Evolutionary conservation across 2,797 vertebrate species (phyloP), one percentile per base, ranked within the genome.

Genomic region (Delichon dasypus): DNA sequence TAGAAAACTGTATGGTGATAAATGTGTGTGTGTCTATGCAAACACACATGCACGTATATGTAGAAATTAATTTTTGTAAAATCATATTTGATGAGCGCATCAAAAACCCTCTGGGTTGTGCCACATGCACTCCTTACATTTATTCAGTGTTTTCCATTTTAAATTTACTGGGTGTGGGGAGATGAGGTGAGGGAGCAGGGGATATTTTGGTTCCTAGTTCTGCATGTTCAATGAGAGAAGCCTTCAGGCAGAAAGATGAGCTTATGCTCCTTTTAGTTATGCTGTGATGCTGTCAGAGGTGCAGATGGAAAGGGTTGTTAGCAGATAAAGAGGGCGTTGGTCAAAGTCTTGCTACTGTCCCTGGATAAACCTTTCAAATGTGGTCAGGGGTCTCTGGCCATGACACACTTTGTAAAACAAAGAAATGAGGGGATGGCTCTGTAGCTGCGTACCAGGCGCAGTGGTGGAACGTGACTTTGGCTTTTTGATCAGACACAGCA

Each of bases 41-140:
- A 42, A 44, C 13, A 9, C 4, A 16, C 14, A 21, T 5, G 22
- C 4, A 27, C 0, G 0, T 5, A 38, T 36, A 32, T 23, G 54
- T 36, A 38, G 0, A 65, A 64, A 62, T 16, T 10, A 50, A 20
- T 17, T 58, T 78, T 9, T 82, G 13, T 27, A 45, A 76, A 89
- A 74, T 23, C 3, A 0, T 38, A 22, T 53, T 55, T 73, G 26
- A 44, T 67, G 38, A 76, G 16, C 45, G 23, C 19, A 45, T n/a
- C 13, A 62, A 67, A 85, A 68, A 1, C 34, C 7, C 12, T 60
- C 62, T 58, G 27, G 11, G 21, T 40, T 75, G 32, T 25, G 22
- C 48, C 34, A 47, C 2, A 2, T 27, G 13, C 3, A 8, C 13
- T 53, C 13, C n/a, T 61, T 27, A 42, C 6, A 44, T 78, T n/a